Conservation (phyloP, 2,113 vertebrate genomes). For the Nibea albiflora region DNA sequence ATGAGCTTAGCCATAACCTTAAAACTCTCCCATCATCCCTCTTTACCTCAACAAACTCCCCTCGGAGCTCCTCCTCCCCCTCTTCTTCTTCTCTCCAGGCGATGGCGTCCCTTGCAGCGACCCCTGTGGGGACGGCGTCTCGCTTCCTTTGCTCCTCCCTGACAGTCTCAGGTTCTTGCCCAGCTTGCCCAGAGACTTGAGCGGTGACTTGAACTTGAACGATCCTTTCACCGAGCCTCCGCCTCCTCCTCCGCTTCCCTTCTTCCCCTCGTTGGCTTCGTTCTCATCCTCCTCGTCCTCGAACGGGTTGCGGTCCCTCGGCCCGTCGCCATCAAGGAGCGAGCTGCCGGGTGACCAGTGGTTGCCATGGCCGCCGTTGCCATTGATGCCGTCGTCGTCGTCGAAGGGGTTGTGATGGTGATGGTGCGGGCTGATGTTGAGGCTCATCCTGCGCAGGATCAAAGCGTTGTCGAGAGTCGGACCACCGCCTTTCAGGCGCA, state of each 20-base stretch:
- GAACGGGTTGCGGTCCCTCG: constrained; percentile 84
- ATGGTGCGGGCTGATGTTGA: constrained; percentile 71
- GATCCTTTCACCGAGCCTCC: constrained; percentile 74
- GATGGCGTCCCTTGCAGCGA: constrained; percentile 78
- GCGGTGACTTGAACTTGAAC: constrained; percentile 85
- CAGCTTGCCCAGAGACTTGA: constrained; percentile 86
- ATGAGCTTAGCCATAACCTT: too few relatives aligned
- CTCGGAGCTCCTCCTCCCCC: constrained; percentile 86
- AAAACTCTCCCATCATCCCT: neutral
- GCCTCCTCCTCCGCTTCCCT: constrained; percentile 42
- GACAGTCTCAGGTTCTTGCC: constrained; percentile 81
- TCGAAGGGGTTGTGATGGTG: constrained; percentile 85
- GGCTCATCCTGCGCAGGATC: constrained; percentile 86
- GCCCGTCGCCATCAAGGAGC: constrained; percentile 76
- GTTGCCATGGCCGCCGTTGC: constrained; percentile 49
- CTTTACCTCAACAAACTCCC: constrained; percentile 86
- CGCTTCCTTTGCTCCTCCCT: constrained; percentile 68
- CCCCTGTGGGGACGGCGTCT: constrained; percentile 76
- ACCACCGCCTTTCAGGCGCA: constrained; percentile 80
- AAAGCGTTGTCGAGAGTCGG: constrained; percentile 77
- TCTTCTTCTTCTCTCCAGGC: constrained; percentile 78
- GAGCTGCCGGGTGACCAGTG: constrained; percentile 79
- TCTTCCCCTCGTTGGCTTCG: constrained; percentile 82
- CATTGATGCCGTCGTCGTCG: constrained; percentile 21
- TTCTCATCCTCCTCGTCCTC: constrained; percentile 86